Conservation (phyloP, 2,113 vertebrate species). For the Melanotaenia duboulayi region DNA sequence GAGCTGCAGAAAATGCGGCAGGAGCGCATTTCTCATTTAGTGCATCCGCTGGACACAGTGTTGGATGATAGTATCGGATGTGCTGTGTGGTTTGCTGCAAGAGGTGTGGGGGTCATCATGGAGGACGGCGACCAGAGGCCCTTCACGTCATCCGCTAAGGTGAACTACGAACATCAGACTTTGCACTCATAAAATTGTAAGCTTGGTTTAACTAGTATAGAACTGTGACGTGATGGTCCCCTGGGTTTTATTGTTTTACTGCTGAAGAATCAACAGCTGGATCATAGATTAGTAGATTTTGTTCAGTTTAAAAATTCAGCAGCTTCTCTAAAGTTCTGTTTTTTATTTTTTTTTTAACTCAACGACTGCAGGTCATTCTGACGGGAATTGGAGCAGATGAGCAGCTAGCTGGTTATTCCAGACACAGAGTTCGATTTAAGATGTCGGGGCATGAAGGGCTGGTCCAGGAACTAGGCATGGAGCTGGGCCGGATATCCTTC, state of each 20-base stretch:
- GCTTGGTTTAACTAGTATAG: background rate
- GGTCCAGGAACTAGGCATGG: constrained; percentile 90
- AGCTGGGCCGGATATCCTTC: constrained; percentile 90
- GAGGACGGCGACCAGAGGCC: constrained; percentile 64
- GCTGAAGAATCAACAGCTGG: background rate
- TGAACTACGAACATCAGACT: constrained; percentile 54
- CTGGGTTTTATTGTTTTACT: background rate
- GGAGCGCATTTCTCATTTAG: constrained; percentile 83
- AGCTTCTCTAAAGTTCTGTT: background rate
- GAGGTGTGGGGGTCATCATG: constrained; percentile 84
- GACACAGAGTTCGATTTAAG: constrained; percentile 89
- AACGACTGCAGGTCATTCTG: constrained; percentile 85
- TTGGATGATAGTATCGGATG: constrained; percentile 97
- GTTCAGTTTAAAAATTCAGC: no score
- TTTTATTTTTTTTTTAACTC: background rate
- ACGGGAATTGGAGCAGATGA: constrained; percentile 96
- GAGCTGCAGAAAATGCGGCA: constrained; percentile 87
- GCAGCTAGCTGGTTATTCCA: constrained; percentile 94
- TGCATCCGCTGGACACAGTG: constrained; percentile 91
- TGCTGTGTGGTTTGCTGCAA: constrained; percentile 96
- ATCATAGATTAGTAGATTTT: no score
- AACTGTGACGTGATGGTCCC: no score
- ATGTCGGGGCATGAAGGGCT: constrained; percentile 84
- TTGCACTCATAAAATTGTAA: background rate
- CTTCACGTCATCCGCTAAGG: constrained; percentile 90